Conservation (phyloP, 2,797 vertebrate genomes). For the Mus caroli region DNA sequence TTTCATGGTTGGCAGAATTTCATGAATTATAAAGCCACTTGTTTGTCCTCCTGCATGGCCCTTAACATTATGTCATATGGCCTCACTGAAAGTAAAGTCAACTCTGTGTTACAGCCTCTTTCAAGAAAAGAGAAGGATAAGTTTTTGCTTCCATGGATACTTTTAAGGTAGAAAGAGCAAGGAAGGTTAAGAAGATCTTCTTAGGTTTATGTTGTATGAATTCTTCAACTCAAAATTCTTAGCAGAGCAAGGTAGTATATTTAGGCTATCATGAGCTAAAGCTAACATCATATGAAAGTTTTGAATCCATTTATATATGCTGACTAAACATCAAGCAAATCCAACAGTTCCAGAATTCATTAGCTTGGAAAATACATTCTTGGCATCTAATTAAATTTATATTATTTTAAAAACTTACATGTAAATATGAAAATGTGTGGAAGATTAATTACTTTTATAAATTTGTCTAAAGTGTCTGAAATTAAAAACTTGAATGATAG, state of each 20-base stretch:
- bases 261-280: not conserved
- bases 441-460: conserved; percentile 26
- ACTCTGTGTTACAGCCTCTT: not conserved
- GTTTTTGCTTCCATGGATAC: no score
- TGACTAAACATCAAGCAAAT: not conserved
- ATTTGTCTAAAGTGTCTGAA: not conserved
- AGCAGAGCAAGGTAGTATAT: not conserved
- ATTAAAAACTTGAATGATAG: not conserved
- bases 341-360: not conserved
- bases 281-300: not conserved
- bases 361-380: not conserved
- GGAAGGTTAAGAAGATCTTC: not conserved
- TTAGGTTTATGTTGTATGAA: not conserved
- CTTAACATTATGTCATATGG: not conserved
- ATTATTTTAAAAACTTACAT: not conserved
- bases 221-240: not conserved
- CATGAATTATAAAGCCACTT: no score
- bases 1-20: no score
- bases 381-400: conserved; percentile 35
- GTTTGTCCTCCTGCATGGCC: no score
- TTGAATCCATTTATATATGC: not conserved
- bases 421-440: conserved; percentile 5
- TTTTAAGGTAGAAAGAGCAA: not conserved
- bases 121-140: not conserved
- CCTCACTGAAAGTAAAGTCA: not conserved